Conservation (phyloP, 2,888 invertebrate species). For the Punctoribates punctum region DNA sequence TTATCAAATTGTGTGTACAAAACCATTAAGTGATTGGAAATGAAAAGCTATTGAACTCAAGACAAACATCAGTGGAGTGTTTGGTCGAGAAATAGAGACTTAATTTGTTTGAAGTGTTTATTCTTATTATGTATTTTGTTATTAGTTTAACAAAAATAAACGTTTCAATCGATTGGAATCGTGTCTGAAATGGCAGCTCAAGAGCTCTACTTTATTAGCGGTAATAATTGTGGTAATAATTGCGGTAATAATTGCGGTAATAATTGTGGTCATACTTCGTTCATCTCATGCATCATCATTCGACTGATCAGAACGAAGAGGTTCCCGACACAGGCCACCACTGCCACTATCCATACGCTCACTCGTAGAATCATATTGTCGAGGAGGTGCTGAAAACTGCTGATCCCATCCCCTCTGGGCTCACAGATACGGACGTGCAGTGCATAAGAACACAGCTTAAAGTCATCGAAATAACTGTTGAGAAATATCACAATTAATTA, state of each 20-base stretch:
- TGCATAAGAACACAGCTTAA: slow-evolving; percentile 60
- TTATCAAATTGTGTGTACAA: too few relatives aligned
- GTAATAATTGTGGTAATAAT: neutral
- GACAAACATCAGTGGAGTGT: too few relatives aligned
- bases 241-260: neutral
- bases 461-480: slow-evolving; percentile 61
- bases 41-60: too few relatives aligned
- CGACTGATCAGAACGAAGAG: slow-evolving; percentile 62
- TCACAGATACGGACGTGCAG: slow-evolving; percentile 60
- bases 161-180: too few relatives aligned
- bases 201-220: too few relatives aligned
- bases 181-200: too few relatives aligned
- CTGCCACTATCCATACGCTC: slow-evolving; percentile 63
- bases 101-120: too few relatives aligned
- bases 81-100: too few relatives aligned
- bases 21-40: too few relatives aligned
- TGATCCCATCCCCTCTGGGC: slow-evolving; percentile 62
- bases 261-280: neutral
- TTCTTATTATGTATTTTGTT: too few relatives aligned
- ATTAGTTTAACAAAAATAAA: too few relatives aligned
- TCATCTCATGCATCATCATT: neutral
- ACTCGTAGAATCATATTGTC: slow-evolving; percentile 60
- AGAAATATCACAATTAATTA: neutral
- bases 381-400: slow-evolving; percentile 60
- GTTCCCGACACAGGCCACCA: slow-evolving; percentile 63